Conservation (phyloP, 2,797 vertebrate species). For the Steatocranus sp. region DNA sequence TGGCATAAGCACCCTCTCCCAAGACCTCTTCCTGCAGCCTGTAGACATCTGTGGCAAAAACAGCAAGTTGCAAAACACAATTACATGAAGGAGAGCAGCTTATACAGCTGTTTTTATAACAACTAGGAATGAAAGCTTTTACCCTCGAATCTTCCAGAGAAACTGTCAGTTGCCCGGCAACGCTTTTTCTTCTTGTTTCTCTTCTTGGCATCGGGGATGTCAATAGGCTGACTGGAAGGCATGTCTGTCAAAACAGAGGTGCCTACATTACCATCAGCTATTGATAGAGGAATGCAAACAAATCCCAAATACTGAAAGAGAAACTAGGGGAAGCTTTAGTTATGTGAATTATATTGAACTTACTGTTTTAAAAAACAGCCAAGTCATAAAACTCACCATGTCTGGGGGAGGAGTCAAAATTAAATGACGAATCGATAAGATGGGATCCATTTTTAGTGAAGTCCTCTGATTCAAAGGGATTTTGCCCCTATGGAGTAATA, state of each 20-base stretch:
- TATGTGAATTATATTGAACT: neutral
- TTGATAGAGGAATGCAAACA: neutral
- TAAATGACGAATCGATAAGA: slow-evolving; percentile 84
- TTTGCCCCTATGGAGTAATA: slow-evolving; percentile 82
- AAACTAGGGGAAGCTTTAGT: neutral
- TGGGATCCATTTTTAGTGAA: slow-evolving; percentile 82
- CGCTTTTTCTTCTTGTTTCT: slow-evolving; percentile 98
- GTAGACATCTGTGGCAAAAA: slow-evolving; percentile 85
- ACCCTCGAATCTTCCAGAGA: slow-evolving; percentile 96
- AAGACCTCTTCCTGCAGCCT: slow-evolving; percentile 93
- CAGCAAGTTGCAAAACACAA: neutral
- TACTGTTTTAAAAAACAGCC: neutral
- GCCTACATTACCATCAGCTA: neutral
- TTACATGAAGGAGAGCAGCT: neutral
- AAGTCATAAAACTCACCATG: slow-evolving; percentile 75
- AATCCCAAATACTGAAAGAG: neutral
- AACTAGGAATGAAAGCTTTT: slow-evolving; percentile 10
- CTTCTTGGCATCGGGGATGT: slow-evolving; percentile 96
- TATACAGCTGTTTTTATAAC: neutral
- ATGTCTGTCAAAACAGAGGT: slow-evolving; percentile 76
- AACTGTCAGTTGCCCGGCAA: slow-evolving; percentile 95
- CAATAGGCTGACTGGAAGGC: slow-evolving; percentile 92
- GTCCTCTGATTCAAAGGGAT: slow-evolving; percentile 91
- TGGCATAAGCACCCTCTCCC: slow-evolving; percentile 93
- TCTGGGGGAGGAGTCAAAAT: slow-evolving; percentile 87